These are phyloP conservation scores for Uropsilus gracilis DNA, from an alignment of 2,113 vertebrate genomes.

Conservation along the genomic window DNA sequence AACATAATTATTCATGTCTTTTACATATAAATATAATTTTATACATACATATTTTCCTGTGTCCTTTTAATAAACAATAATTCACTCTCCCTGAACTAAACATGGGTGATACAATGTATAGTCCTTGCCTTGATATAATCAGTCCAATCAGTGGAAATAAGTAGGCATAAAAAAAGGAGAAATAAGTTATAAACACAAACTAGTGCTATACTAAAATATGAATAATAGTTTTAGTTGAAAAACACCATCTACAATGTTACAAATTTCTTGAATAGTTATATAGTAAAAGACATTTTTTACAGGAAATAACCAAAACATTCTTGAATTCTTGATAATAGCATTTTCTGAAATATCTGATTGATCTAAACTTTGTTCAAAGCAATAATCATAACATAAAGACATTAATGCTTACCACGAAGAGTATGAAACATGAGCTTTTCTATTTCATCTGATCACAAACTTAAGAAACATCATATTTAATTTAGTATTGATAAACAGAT, in stretches of 20 bases:
- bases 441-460: not conserved
- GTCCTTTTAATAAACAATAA: not conserved
- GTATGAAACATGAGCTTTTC: not conserved
- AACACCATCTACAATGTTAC: not conserved
- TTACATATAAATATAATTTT: not conserved
- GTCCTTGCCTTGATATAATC: constrained; percentile 1
- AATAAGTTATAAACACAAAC: not conserved
- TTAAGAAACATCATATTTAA: not conserved
- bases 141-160: not conserved
- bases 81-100: not conserved
- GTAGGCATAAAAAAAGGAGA: not conserved
- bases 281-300: not conserved
- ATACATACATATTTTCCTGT: not conserved
- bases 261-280: not conserved
- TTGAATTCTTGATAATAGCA: not conserved
- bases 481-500: not conserved
- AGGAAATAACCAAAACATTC: not conserved
- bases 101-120: not conserved
- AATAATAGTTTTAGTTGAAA: not conserved
- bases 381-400: not conserved
- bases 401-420: not conserved
- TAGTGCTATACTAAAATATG: not conserved
- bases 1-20: not conserved
- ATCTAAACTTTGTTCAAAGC: not conserved
- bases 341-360: not conserved